Evolutionary conservation across 1,140 invertebrate species (phyloP).

Genomic region (Drosophila auraria): DNA sequence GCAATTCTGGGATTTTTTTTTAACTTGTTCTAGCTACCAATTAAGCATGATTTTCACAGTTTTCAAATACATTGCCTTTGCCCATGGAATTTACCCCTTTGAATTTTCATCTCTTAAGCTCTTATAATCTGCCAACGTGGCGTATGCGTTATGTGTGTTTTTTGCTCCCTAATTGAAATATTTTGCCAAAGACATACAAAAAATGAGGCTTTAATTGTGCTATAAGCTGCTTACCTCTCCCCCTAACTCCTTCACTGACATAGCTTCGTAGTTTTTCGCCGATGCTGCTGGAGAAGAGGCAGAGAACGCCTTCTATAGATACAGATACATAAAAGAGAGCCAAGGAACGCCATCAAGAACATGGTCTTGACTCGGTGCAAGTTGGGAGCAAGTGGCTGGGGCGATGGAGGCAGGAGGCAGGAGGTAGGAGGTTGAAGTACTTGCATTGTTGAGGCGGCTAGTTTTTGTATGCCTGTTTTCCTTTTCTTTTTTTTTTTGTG

Average conservation of each 20-base stretch:
- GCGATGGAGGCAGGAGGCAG: neutral
- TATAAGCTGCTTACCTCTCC: slow-evolving; percentile 48
- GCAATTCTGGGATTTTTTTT: neutral
- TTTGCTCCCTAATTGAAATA: slow-evolving; percentile 56
- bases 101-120: slow-evolving; percentile 10
- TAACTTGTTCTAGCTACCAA: neutral
- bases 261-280: slow-evolving; percentile 6
- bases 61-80: slow-evolving; percentile 1
- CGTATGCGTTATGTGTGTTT: slow-evolving; percentile 49
- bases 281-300: slow-evolving; percentile 22
- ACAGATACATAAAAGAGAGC: slow-evolving; percentile 61
- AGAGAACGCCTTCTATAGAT: slow-evolving; percentile 56
- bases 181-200: slow-evolving; percentile 23
- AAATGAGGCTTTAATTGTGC: slow-evolving; percentile 49
- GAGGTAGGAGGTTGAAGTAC: slow-evolving; percentile 21
- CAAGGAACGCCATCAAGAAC: slow-evolving; percentile 37
- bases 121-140: slow-evolving; percentile 22
- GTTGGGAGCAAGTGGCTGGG: slow-evolving; percentile 24
- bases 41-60: neutral
- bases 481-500: neutral
- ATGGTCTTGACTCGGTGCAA: slow-evolving; percentile 59
- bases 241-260: neutral
- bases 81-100: neutral
- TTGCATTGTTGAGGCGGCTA: slow-evolving; percentile 55
- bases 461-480: slow-evolving; percentile 29